Evolutionary conservation across 1,140 invertebrate species (phyloP).

Genomic region (Neomicropteryx cornuta): DNA sequence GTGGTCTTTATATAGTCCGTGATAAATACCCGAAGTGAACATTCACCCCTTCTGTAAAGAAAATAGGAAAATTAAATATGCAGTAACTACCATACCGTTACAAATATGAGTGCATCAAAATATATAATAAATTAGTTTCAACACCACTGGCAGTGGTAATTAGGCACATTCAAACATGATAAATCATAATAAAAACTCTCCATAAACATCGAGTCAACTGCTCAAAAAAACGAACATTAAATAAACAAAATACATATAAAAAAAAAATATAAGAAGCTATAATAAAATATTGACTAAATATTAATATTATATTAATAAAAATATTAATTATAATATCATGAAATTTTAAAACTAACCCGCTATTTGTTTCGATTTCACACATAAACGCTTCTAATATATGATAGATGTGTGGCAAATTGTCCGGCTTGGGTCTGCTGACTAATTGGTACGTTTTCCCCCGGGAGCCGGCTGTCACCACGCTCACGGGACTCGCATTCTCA

Average conservation of each 20-base stretch:
- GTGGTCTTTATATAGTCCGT: slow-evolving; percentile 31
- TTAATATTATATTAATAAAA: no score
- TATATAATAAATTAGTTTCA: neutral
- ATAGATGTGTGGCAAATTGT: slow-evolving; percentile 13
- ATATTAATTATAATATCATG: neutral
- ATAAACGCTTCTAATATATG: slow-evolving; percentile 13
- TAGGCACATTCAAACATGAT: neutral
- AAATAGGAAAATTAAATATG: neutral
- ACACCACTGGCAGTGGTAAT: neutral
- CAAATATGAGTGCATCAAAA: neutral
- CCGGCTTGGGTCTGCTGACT: no score
- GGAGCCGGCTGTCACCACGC: no score
- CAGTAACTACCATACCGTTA: neutral
- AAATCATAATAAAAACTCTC: neutral
- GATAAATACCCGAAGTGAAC: slow-evolving; percentile 30
- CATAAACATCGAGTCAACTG: slow-evolving; percentile 1
- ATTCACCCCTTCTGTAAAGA: slow-evolving; percentile 20
- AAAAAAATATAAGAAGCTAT: no score
- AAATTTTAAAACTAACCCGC: slow-evolving; percentile 7
- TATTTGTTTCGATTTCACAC: slow-evolving; percentile 11
- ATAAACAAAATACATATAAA: no score
- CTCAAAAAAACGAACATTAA: slow-evolving; percentile 6
- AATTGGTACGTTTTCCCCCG: no score
- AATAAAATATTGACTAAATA: no score
- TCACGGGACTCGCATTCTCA: no score